Percentiles rank a stretch among this genome's conserved stretches.
phyloP scores from a whole-genome alignment of 2,888 invertebrate genomes.

The Dendrolimus houi region DNA sequence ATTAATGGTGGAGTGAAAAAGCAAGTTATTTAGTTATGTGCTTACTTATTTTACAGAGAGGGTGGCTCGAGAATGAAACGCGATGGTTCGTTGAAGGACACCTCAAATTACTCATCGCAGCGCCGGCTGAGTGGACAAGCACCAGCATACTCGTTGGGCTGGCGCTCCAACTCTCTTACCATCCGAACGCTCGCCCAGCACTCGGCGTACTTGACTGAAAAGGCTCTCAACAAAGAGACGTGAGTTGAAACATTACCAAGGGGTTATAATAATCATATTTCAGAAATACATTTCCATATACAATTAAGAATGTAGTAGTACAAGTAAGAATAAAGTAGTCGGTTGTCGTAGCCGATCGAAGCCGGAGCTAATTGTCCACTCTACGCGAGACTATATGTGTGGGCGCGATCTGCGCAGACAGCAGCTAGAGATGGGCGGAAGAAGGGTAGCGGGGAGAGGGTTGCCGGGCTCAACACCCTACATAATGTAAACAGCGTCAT shows the following conservation, averaged over 20 bases:
- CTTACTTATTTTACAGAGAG: slow-evolving; percentile 33
- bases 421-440: too few relatives aligned
- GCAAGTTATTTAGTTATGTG: background rate
- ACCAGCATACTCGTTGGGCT: slow-evolving; percentile 29
- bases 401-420: too few relatives aligned
- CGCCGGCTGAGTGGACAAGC: slow-evolving; percentile 23
- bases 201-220: slow-evolving; percentile 37
- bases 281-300: background rate
- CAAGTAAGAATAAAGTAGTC: too few relatives aligned
- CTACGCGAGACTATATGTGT: too few relatives aligned
- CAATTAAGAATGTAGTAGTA: too few relatives aligned
- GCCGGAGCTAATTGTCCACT: too few relatives aligned
- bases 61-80: slow-evolving; percentile 64
- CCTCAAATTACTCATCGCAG: slow-evolving; percentile 24
- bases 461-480: too few relatives aligned
- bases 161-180: slow-evolving; percentile 54
- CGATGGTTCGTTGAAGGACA: slow-evolving; percentile 55
- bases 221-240: slow-evolving; percentile 35
- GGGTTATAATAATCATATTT: background rate
- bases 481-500: too few relatives aligned
- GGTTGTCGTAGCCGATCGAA: too few relatives aligned
- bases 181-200: slow-evolving; percentile 50
- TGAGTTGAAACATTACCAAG: slow-evolving; percentile 18
- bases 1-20: background rate
- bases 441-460: too few relatives aligned